phyloP scores from a whole-genome alignment of 2,113 vertebrate species.

The Columbina picui region DNA sequence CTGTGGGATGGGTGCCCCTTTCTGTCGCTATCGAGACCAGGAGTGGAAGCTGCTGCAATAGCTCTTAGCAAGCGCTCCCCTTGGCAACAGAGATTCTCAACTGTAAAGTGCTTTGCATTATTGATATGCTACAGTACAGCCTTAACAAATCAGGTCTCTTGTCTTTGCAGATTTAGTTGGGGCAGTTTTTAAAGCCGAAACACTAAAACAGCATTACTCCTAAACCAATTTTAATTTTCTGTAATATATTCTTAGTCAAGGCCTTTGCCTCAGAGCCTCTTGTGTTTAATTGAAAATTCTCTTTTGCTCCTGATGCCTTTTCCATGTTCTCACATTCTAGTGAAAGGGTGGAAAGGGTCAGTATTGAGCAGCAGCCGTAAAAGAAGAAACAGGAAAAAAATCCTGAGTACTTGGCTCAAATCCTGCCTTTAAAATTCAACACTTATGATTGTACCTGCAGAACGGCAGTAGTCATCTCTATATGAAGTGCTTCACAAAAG shows the following conservation, averaged over 20 bases:
- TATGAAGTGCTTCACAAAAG: constrained; percentile 2
- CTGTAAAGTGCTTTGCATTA: constrained; percentile 29
- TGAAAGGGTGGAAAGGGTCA: constrained; percentile 14
- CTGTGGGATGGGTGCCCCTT: neutral
- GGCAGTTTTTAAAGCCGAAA: neutral
- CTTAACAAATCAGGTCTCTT: neutral
- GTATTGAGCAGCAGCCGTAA: neutral
- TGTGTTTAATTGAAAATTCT: constrained; percentile 30
- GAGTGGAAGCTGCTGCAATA: neutral
- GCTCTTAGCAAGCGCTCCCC: neutral
- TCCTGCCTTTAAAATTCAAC: constrained; percentile 8
- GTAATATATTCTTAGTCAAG: neutral
- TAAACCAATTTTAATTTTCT: neutral
- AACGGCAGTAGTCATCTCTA: neutral
- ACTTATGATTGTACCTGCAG: neutral
- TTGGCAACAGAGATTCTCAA: neutral
- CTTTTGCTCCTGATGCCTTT: neutral
- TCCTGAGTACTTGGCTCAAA: neutral
- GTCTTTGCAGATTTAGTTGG: neutral
- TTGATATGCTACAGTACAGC: neutral
- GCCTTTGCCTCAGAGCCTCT: neutral
- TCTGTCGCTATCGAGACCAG: accelerated
- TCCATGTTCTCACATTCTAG: neutral
- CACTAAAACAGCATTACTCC: neutral
- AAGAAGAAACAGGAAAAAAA: neutral